These are phyloP conservation scores for Apodemus speciosus DNA, from an alignment of 2,113 vertebrate species.

Conservation along the genomic window DNA sequence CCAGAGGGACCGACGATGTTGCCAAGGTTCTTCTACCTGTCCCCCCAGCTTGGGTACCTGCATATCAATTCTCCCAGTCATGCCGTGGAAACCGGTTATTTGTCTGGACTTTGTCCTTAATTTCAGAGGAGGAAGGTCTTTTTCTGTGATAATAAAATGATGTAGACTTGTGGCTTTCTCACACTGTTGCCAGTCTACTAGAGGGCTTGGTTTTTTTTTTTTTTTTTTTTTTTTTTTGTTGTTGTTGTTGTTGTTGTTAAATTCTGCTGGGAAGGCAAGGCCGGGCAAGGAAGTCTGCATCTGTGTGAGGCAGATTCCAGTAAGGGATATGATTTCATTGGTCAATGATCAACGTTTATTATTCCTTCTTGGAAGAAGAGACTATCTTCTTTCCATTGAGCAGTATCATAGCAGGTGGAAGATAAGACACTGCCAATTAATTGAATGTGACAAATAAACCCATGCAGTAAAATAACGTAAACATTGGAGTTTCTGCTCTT, in stretches of 20 bases:
- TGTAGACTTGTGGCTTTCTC: neutral
- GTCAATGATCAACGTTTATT: slow-evolving; percentile 58
- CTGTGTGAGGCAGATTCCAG: neutral
- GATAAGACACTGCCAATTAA: neutral
- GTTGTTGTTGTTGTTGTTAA: neutral
- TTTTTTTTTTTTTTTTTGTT: neutral
- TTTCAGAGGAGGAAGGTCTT: neutral
- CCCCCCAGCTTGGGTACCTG: fast-evolving
- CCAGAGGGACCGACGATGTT: neutral
- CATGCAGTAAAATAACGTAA: neutral
- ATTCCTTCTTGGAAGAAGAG: neutral
- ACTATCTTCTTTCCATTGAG: neutral
- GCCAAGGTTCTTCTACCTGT: too few relatives aligned
- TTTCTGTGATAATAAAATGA: neutral
- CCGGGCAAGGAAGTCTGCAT: neutral
- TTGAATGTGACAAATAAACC: neutral
- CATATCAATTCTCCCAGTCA: too few relatives aligned
- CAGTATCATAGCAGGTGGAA: neutral
- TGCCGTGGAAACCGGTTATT: neutral
- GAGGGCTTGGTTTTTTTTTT: neutral
- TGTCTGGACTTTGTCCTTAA: neutral
- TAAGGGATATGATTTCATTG: neutral
- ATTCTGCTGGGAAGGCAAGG: neutral
- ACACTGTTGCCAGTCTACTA: neutral
- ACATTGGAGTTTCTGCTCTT: neutral